phyloP scores from a whole-genome alignment of 2,888 invertebrate species.

The Caenorhabditis wallacei region DNA sequence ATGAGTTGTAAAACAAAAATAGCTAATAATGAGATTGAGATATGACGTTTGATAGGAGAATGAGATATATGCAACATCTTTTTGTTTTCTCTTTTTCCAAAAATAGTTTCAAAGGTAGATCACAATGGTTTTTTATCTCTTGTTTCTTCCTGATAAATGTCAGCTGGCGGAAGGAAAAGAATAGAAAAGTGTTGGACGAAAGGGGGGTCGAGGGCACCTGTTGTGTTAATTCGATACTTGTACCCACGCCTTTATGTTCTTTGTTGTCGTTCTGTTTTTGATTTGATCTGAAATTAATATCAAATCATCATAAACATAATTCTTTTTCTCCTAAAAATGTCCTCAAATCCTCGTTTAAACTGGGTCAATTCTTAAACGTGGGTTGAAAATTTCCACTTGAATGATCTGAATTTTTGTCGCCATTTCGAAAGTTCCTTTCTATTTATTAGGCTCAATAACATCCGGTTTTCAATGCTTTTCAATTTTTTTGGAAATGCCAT shows the following conservation, averaged over 20 bases:
- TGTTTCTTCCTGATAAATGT: constrained; percentile 7
- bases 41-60: constrained; percentile 1
- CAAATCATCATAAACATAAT: constrained; percentile 21
- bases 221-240: constrained; percentile 38
- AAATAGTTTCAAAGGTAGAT: constrained; percentile 40
- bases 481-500: constrained; percentile 16
- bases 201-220: constrained; percentile 33
- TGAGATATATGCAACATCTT: constrained; percentile 8
- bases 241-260: constrained; percentile 51
- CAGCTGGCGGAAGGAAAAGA: constrained; percentile 24
- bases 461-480: constrained; percentile 40
- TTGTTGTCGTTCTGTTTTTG: constrained; percentile 49
- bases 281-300: constrained; percentile 41
- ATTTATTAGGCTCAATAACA: constrained; percentile 53
- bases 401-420: constrained; percentile 41
- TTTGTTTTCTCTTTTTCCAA: constrained; percentile 7
- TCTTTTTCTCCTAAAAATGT: not conserved
- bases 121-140: constrained; percentile 18
- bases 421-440: constrained; percentile 54
- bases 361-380: constrained; percentile 28
- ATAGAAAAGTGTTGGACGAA: constrained; percentile 37
- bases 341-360: not conserved
- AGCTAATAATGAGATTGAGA: constrained; percentile 43
- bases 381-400: constrained; percentile 45
- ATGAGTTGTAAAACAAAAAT: constrained; percentile 38